Percentiles rank a stretch among this genome's conserved stretches.
Conservation (phyloP, 2,888 invertebrate genomes). For the Scrobipalpa costella region DNA sequence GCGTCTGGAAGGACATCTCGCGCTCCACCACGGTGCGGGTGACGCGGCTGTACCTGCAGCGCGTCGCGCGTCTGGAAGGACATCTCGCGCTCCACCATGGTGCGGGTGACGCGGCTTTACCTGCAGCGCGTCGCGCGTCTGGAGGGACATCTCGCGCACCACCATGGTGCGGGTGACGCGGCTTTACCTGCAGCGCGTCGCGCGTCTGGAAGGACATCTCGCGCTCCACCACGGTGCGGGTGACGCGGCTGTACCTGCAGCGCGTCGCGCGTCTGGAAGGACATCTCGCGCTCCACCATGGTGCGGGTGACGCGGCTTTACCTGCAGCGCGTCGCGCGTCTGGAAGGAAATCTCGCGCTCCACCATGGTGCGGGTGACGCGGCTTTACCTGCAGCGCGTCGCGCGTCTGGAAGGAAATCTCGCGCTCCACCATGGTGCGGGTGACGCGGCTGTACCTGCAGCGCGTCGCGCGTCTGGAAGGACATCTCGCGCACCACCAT, state of each 20-base stretch:
- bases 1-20: conserved; percentile 70
- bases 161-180: too few species aligned
- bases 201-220: conserved; percentile 72
- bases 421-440: conserved; percentile 66
- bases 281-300: conserved; percentile 71
- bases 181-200: too few species aligned
- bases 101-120: too few species aligned
- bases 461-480: conserved; percentile 63
- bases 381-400: too few species aligned
- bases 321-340: conserved; percentile 64
- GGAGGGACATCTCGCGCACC: conserved; percentile 69
- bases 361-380: conserved; percentile 66
- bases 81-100: conserved; percentile 69
- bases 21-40: conserved; percentile 65
- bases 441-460: too few species aligned
- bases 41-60: too few species aligned
- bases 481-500: conserved; percentile 71
- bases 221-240: conserved; percentile 64
- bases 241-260: too few species aligned
- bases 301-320: too few species aligned
- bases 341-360: conserved; percentile 70
- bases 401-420: conserved; percentile 69
- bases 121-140: conserved; percentile 64
- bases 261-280: conserved; percentile 65
- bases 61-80: conserved; percentile 66